A percentile compares a stretch with the other conserved stretches of the same genome.
These are phyloP conservation scores for Microctonus aethiopoides DNA, from an alignment of 2,888 invertebrate species.

Conservation along the genomic window DNA sequence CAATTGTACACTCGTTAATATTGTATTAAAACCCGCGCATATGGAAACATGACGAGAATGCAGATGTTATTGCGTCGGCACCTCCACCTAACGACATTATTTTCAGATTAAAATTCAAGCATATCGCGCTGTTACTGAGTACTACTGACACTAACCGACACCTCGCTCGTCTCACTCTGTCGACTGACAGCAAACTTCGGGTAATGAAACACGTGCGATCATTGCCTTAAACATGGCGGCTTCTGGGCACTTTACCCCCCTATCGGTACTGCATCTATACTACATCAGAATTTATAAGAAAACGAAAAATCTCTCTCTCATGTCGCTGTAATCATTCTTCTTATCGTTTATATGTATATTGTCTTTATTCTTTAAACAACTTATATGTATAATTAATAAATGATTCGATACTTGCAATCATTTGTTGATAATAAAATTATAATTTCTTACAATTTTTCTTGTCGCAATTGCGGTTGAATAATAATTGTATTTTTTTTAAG, in stretches of 20 bases:
- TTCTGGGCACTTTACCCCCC: slow-evolving; percentile 38
- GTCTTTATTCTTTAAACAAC: no score
- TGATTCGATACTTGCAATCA: no score
- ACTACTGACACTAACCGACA: slow-evolving; percentile 22
- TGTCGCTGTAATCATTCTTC: no score
- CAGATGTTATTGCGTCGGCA: slow-evolving; percentile 24
- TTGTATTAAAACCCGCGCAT: slow-evolving; percentile 9
- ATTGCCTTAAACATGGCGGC: slow-evolving; percentile 50
- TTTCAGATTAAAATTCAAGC: slow-evolving; percentile 40
- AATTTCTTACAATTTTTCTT: no score
- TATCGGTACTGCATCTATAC: slow-evolving; percentile 1
- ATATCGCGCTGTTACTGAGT: no score
- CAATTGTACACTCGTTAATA: neutral
- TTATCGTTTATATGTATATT: no score
- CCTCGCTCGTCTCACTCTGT: slow-evolving; percentile 37
- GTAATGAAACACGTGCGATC: slow-evolving; percentile 50
- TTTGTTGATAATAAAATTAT: no score
- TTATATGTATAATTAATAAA: no score
- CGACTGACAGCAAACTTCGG: slow-evolving; percentile 45
- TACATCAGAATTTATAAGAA: no score
- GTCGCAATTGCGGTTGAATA: no score
- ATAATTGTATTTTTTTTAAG: no score
- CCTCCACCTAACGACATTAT: slow-evolving; percentile 12
- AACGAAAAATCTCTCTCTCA: no score
- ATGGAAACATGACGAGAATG: slow-evolving; percentile 20